Conservation (phyloP, 2,888 invertebrate genomes). For the Subacronicta megacephala region DNA sequence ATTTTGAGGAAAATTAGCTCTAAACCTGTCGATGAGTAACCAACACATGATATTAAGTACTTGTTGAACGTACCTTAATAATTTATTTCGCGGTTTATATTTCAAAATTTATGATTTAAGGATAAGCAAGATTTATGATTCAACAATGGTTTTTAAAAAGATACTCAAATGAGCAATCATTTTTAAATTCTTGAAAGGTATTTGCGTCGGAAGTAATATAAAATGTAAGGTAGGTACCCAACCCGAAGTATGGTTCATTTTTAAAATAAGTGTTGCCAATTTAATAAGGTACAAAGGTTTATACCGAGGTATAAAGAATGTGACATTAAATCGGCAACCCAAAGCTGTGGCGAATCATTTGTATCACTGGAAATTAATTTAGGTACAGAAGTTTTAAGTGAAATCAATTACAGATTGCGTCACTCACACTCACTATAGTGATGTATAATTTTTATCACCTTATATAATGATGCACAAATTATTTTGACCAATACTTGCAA, state of each 20-base stretch:
- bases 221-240: slow-evolving; percentile 33
- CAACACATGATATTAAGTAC: slow-evolving; percentile 6
- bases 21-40: slow-evolving; percentile 18
- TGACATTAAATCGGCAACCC: slow-evolving; percentile 13
- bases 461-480: neutral
- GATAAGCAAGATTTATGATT: slow-evolving; percentile 32
- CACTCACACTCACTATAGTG: no score
- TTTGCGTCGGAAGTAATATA: slow-evolving; percentile 38
- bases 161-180: slow-evolving; percentile 3
- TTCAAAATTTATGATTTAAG: slow-evolving; percentile 25
- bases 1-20: slow-evolving; percentile 11
- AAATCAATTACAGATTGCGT: slow-evolving; percentile 1
- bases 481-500: neutral
- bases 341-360: slow-evolving; percentile 3
- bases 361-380: slow-evolving; percentile 15
- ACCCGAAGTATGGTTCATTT: slow-evolving; percentile 13
- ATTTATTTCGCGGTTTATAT: slow-evolving; percentile 26
- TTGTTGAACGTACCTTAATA: slow-evolving; percentile 11
- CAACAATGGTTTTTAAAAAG: slow-evolving; percentile 6
- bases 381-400: neutral
- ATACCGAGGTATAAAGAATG: slow-evolving; percentile 5
- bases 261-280: slow-evolving; percentile 34
- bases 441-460: neutral
- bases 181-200: slow-evolving; percentile 18
- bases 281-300: slow-evolving; percentile 36